These are phyloP conservation scores for Ammospiza nelsoni DNA, from an alignment of 2,113 vertebrate genomes.

Conservation along the genomic window DNA sequence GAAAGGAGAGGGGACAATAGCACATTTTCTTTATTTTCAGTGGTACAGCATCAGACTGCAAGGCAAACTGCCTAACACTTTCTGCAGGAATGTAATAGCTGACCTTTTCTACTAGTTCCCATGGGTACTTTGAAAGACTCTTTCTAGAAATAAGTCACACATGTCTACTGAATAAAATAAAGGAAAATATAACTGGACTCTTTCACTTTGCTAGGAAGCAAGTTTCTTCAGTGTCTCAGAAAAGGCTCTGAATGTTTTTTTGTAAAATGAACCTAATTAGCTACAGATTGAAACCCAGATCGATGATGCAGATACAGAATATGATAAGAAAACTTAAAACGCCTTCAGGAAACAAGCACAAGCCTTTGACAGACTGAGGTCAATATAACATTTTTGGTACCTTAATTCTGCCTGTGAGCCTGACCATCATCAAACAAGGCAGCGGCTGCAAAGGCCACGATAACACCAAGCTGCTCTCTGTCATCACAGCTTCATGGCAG, in stretches of 20 bases:
- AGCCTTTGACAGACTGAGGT: not conserved
- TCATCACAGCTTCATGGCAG: not conserved
- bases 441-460: not conserved
- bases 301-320: not conserved
- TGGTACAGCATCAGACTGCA: not conserved
- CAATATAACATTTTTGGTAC: not conserved
- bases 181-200: not conserved
- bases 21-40: not conserved
- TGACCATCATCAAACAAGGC: not conserved
- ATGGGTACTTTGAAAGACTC: slow-evolving; percentile 4
- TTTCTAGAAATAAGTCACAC: slow-evolving; percentile 19
- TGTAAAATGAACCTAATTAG: not conserved
- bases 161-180: not conserved
- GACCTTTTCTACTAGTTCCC: slow-evolving; percentile 24
- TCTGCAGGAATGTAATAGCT: not conserved
- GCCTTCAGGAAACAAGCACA: not conserved
- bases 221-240: not conserved
- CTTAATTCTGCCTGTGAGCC: not conserved
- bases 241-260: not conserved
- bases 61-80: not conserved
- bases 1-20: not conserved
- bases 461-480: not conserved
- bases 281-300: not conserved
- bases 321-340: not conserved
- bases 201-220: not conserved